phyloP scores from a whole-genome alignment of 2,888 invertebrate species.

The Branchipolynoe longqiensis region DNA sequence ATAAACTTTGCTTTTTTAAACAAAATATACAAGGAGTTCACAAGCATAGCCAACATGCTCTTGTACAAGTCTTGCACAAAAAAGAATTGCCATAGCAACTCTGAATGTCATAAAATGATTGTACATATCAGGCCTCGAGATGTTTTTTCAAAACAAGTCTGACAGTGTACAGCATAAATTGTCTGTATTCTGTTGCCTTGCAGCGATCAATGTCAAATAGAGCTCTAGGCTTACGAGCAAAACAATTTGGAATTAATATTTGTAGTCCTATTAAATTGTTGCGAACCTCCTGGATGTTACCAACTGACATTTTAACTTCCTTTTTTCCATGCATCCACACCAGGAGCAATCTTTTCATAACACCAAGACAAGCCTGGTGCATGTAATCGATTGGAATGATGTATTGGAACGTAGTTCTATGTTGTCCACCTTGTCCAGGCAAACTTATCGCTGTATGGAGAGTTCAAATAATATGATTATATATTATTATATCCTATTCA shows the following conservation, averaged over 20 bases:
- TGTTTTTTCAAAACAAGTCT: constrained; percentile 66
- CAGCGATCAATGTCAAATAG: constrained; percentile 69
- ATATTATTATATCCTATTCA: no score
- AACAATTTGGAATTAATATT: constrained; percentile 67
- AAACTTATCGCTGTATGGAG: no score
- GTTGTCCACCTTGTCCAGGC: background rate
- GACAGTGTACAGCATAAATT: constrained; percentile 72
- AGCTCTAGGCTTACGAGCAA: constrained; percentile 68
- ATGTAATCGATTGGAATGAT: constrained; percentile 71
- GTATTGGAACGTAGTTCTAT: background rate
- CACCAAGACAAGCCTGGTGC: constrained; percentile 76
- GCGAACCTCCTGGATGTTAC: constrained; percentile 36
- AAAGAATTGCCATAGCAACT: constrained; percentile 68
- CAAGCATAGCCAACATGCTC: constrained; percentile 56
- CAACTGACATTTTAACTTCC: constrained; percentile 53
- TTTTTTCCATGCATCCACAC: constrained; percentile 68
- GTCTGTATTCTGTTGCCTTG: constrained; percentile 73
- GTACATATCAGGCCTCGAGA: constrained; percentile 64
- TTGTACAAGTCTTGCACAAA: constrained; percentile 54
- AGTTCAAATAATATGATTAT: no score
- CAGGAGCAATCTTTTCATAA: constrained; percentile 67
- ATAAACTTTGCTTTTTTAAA: constrained; percentile 43
- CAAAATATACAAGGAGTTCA: constrained; percentile 61
- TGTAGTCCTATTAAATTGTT: constrained; percentile 57
- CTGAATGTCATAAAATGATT: constrained; percentile 69